Evolutionary conservation across 2,113 vertebrate species (phyloP), one percentile per base, ranked within the genome.

Genomic region (Neogale vison): DNA sequence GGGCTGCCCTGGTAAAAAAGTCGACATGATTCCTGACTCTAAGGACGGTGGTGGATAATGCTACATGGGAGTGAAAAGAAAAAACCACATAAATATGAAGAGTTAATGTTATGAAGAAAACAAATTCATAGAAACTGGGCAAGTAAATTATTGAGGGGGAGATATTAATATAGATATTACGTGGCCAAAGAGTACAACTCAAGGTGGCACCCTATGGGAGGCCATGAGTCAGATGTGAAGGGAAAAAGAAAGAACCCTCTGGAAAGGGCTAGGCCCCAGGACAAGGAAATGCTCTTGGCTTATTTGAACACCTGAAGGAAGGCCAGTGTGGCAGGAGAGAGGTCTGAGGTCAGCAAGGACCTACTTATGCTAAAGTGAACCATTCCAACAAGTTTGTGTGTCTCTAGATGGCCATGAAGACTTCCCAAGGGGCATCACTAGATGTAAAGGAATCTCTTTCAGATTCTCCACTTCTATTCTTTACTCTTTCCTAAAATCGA

Each of bases 181-280:
- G 34, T 13, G 17, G 42, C 1, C 47, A 69, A 71, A 14, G 34
- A 6, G 2, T 14, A 7, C 2, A 9, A 39, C 5, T 13, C 39
- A 34, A 12, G 9, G 45, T 23, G 29, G 50, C 24, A 52, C 6
- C 26, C 24, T 31, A 1, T 20, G 14, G 20, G 69, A 74, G 21
- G 17, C 1, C 7, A n/a, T 5, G 12, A 50, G 2, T 11, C 34
- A n/a, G 24, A 20, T 31, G 31, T 50, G 39, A n/a, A 82, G 12
- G 31, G 0, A 4, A 31, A 24, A 72, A 36, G 17, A n/a, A 42
- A 77, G 61, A 31, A 3, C 3, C 7, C 3, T 42, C 55, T 87
- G 2, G 0, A 1, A 13, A 17, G 23, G n/a, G 14, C 23, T 11
- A 17, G 31, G 4, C 7, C 34, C 23, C 12, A n/a, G 6, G 18